A percentile compares a stretch with the other conserved stretches of the same genome.
These are phyloP conservation scores for Eurystomus glaucurus DNA, from an alignment of 2,797 vertebrate genomes.

Conservation along the genomic window DNA sequence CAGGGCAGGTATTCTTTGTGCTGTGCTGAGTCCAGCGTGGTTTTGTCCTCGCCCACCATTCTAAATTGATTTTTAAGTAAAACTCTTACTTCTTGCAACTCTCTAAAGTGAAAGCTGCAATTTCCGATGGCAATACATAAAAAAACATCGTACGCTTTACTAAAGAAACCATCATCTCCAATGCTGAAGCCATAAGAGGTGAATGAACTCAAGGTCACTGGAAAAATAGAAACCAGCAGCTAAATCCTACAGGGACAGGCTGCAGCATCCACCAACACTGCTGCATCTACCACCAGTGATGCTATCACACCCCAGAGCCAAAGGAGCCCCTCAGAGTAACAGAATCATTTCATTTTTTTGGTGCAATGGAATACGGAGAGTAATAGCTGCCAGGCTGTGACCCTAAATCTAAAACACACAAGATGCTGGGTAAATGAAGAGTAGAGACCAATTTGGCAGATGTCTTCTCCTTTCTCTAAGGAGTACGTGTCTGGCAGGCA, in stretches of 20 bases:
- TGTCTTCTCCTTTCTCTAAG: not conserved
- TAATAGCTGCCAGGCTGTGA: not conserved
- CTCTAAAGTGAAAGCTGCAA: not conserved
- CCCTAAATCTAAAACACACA: not conserved
- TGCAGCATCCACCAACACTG: not conserved
- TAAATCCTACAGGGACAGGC: not conserved
- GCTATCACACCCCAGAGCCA: not conserved
- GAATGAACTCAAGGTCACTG: not conserved
- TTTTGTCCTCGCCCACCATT: not conserved
- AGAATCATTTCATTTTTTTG: not conserved
- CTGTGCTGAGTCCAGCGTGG: not conserved
- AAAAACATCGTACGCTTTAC: rapidly evolving
- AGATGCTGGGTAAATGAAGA: not conserved
- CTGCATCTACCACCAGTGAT: not conserved
- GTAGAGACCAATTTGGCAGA: not conserved
- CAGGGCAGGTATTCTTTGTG: not conserved
- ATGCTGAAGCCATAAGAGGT: not conserved
- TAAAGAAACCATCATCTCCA: not conserved
- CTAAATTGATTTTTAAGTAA: not conserved
- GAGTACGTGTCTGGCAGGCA: not conserved
- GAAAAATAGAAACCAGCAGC: not conserved
- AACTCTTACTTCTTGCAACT: not conserved
- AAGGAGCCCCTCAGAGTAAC: not conserved
- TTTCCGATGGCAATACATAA: not conserved
- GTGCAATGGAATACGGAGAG: not conserved